Evolutionary conservation across 1,140 invertebrate genomes (phyloP).

Genomic region (Phortica variegata): DNA sequence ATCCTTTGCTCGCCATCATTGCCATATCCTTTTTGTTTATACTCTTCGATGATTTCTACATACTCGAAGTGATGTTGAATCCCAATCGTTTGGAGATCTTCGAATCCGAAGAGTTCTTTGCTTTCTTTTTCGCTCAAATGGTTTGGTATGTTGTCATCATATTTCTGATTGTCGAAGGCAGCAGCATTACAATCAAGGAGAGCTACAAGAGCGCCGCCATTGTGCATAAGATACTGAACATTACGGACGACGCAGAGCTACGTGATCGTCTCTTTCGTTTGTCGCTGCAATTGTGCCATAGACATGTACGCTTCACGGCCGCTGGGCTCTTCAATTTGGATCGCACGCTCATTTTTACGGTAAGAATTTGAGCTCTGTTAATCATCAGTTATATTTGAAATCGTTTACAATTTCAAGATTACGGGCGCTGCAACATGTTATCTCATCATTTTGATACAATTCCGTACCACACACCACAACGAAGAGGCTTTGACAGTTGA

Average conservation of each 20-base stretch:
- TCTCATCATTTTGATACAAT: conserved; percentile 49
- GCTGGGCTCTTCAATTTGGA: conserved; percentile 50
- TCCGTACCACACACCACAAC: conserved; percentile 35
- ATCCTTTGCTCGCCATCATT: conserved; percentile 47
- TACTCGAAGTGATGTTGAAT: conserved; percentile 42
- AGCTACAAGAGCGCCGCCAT: conserved; percentile 35
- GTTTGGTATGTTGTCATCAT: conserved; percentile 51
- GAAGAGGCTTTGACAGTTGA: no score
- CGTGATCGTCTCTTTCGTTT: conserved; percentile 41
- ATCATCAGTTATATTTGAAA: neutral
- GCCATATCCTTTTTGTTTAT: conserved; percentile 51
- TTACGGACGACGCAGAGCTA: conserved; percentile 42
- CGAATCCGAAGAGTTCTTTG: conserved; percentile 49
- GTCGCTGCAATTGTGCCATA: conserved; percentile 43
- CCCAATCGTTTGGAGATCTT: conserved; percentile 41
- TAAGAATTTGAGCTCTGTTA: conserved; percentile 12
- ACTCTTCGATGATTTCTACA: conserved; percentile 51
- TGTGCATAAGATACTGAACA: conserved; percentile 50
- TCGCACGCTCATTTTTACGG: conserved; percentile 51
- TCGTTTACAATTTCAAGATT: conserved; percentile 22
- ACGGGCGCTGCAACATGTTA: conserved; percentile 49
- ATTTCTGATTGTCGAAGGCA: conserved; percentile 47
- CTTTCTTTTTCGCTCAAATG: conserved; percentile 49
- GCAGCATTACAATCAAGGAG: conserved; percentile 38
- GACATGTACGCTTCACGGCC: conserved; percentile 43